These are phyloP conservation scores for Tromatobia lineatoria DNA, from an alignment of 2,888 invertebrate genomes.

Conservation along the genomic window DNA sequence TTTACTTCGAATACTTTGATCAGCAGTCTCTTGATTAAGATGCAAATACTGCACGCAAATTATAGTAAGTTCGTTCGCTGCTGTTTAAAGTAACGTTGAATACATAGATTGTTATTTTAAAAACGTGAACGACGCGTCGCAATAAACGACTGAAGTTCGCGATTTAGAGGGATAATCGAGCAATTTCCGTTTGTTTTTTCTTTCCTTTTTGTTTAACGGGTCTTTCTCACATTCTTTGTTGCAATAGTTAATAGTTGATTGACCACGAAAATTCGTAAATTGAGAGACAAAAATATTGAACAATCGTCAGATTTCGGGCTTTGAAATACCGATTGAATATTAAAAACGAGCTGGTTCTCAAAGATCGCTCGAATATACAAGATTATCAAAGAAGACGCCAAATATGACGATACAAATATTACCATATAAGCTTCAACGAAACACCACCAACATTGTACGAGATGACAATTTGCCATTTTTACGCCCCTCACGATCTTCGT, in stretches of 20 bases:
- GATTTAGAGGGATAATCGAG: constrained; percentile 28
- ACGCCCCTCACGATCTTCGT: constrained; percentile 30
- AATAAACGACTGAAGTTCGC: constrained; percentile 48
- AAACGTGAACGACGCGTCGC: constrained; percentile 45
- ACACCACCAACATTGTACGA: constrained; percentile 59
- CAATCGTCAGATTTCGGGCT: constrained; percentile 36
- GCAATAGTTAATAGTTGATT: constrained; percentile 12
- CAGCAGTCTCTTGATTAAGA: constrained; percentile 80
- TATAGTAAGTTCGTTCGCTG: constrained; percentile 61
- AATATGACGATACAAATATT: constrained; percentile 54
- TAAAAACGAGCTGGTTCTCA: constrained; percentile 39
- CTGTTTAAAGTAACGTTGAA: constrained; percentile 58
- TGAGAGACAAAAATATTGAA: constrained; percentile 31
- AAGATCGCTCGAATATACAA: constrained; percentile 53
- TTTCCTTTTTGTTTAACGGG: constrained; percentile 7
- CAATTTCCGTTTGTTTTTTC: constrained; percentile 25
- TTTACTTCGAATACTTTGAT: constrained; percentile 80
- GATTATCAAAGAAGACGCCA: constrained; percentile 53
- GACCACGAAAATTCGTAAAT: constrained; percentile 21
- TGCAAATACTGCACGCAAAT: constrained; percentile 78
- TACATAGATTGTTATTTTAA: constrained; percentile 34
- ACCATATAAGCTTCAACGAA: constrained; percentile 46
- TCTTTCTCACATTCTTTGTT: constrained; percentile 18
- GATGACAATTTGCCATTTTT: constrained; percentile 51
- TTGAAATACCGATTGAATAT: constrained; percentile 38